Evolutionary conservation across 1,140 invertebrate genomes (phyloP), one percentile per base, ranked within the genome.

Genomic region (Leptinotarsa texana): DNA sequence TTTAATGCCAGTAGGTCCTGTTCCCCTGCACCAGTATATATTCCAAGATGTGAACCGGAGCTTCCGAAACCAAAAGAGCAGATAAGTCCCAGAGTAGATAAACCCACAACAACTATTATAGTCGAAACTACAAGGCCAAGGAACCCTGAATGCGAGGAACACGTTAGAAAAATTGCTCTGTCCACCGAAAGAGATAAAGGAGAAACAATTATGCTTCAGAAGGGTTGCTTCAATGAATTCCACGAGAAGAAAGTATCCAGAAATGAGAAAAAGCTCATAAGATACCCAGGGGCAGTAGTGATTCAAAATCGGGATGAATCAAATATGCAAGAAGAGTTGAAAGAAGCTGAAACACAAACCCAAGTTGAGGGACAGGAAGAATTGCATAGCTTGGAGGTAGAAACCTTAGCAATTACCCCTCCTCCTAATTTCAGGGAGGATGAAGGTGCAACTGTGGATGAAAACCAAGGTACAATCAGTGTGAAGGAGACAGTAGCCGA

Each of bases 1-100:
- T 85, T 83, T 65, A 81, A 81, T 73, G 82, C 82, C 4, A 81
- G 80, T 21, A 68, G 79, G 51, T 78, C 77, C 1, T 76, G 69
- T 70, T 83, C 84, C 1, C 83, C 83, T 6, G 77, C 81, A 63
- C 68, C 72, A 6, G 78, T 85, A 27, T 84, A 79, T 73, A 79
- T 84, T 27, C 84, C 84, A 4, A 78, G 77, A 63, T 22, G 72
- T 42, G 76, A 77, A 74, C 66, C 73, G 13, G 67, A 72, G 72
- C 15, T 61, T 8, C 66, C 66, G 1, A 57, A 76, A 75, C 51
- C 49, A 17, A 63, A 63, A 48, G 69, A 73, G 3, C 33, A 77
- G 21, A 74, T 42, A 70, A 15, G n/a, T 27, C 18, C 17, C 8
- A 42, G 69, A 74, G 47, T 73, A 33, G 57, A 73, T 42, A 62